A percentile compares a stretch with the other conserved stretches of the same genome.
phyloP scores from a whole-genome alignment of 2,113 vertebrate species.

The Bubo scandiacus region DNA sequence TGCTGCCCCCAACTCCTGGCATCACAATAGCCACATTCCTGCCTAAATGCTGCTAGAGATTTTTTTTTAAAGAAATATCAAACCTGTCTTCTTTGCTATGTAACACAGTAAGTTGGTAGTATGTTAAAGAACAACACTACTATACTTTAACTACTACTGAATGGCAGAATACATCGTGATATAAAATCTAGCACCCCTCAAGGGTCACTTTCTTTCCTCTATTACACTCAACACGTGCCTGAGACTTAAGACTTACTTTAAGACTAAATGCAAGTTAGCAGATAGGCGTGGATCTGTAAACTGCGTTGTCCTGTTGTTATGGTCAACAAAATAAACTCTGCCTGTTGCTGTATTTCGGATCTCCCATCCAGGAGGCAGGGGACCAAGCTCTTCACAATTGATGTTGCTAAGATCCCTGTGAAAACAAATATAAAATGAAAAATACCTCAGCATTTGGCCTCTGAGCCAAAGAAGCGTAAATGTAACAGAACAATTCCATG shows the following conservation, averaged over 20 bases:
- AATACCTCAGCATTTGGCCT: slow-evolving; percentile 74
- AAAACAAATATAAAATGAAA: slow-evolving; percentile 77
- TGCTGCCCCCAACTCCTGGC: background rate
- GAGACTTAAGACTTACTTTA: slow-evolving; percentile 83
- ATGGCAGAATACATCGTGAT: background rate
- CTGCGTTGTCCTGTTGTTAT: slow-evolving; percentile 98
- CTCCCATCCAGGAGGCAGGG: slow-evolving; percentile 96
- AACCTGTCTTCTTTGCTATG: background rate
- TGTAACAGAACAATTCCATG: slow-evolving; percentile 75
- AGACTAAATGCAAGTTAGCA: slow-evolving; percentile 93
- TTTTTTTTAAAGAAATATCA: background rate
- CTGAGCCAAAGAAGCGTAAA: slow-evolving; percentile 67
- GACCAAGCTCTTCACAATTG: slow-evolving; percentile 97
- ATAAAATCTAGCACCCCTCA: background rate
- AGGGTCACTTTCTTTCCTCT: background rate
- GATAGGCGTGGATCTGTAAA: slow-evolving; percentile 96
- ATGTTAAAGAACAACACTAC: fast-evolving
- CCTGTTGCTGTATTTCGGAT: slow-evolving; percentile 96
- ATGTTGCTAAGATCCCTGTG: slow-evolving; percentile 98
- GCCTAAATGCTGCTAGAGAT: background rate
- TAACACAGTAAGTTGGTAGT: background rate
- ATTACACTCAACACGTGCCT: background rate
- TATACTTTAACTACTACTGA: background rate
- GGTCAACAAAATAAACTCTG: slow-evolving; percentile 97
- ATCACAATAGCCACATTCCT: slow-evolving; percentile 26